phyloP scores from a whole-genome alignment of 37 sponge, comb jelly and placozoan species.

The Petrosia ficiformis region DNA sequence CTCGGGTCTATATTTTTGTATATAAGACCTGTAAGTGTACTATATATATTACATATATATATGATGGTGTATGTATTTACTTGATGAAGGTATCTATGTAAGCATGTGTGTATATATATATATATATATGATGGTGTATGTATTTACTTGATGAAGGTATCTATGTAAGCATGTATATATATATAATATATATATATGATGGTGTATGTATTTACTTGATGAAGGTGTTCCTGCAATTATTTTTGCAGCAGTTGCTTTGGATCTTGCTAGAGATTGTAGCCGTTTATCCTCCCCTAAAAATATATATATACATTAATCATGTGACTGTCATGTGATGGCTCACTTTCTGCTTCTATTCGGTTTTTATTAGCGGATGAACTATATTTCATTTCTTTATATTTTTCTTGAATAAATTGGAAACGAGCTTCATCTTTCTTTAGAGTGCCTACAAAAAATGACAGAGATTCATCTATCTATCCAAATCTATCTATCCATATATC shows the following conservation, averaged over 20 bases:
- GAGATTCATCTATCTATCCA: background rate
- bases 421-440: constrained; percentile 28
- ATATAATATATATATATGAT: too few relatives aligned
- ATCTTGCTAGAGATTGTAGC: background rate
- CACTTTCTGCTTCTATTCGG: constrained; percentile 47
- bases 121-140: too few relatives aligned
- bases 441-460: constrained; percentile 16
- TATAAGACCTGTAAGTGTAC: too few relatives aligned
- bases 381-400: constrained; percentile 65
- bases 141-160: too few relatives aligned
- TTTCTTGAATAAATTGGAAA: constrained; percentile 68
- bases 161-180: too few relatives aligned
- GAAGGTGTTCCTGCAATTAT: background rate
- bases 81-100: too few relatives aligned
- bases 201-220: too few relatives aligned
- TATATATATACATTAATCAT: background rate
- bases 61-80: too few relatives aligned
- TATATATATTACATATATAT: too few relatives aligned
- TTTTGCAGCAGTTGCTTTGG: background rate
- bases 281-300: background rate
- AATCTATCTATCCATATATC: too few relatives aligned
- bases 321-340: constrained; percentile 12
- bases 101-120: too few relatives aligned
- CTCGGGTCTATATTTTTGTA: too few relatives aligned
- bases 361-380: constrained; percentile 39